Evolutionary conservation across 1,140 invertebrate genomes (phyloP).

Genomic region (Papilio helenus): DNA sequence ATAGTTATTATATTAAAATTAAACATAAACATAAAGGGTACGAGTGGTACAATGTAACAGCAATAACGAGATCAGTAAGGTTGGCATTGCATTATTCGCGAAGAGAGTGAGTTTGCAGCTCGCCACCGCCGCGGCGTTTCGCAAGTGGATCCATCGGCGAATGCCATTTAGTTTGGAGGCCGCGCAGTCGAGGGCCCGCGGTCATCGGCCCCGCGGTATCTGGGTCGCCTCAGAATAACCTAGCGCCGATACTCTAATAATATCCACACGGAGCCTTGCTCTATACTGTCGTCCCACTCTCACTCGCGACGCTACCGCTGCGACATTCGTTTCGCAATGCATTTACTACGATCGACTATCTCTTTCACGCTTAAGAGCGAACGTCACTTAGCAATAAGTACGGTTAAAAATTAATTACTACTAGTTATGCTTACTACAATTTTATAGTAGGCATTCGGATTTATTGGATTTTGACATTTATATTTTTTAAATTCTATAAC

Average conservation of each 20-base stretch:
- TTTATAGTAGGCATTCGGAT: neutral
- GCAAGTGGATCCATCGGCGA: constrained; percentile 80
- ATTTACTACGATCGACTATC: constrained; percentile 65
- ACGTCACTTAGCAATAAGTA: constrained; percentile 53
- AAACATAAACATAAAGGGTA: neutral
- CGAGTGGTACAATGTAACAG: neutral
- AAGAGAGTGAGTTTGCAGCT: constrained; percentile 55
- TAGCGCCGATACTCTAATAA: constrained; percentile 82
- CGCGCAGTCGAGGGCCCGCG: constrained; percentile 77
- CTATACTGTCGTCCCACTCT: constrained; percentile 75
- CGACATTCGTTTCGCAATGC: constrained; percentile 71
- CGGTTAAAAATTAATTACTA: constrained; percentile 59
- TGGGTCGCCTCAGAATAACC: constrained; percentile 82
- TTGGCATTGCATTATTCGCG: constrained; percentile 61
- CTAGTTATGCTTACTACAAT: constrained; percentile 15
- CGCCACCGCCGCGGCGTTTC: constrained; percentile 60
- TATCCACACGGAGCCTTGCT: constrained; percentile 74
- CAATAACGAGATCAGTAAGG: neutral
- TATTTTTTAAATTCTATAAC: neutral
- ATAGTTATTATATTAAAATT: neutral
- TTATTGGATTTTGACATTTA: neutral
- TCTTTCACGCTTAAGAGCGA: constrained; percentile 68
- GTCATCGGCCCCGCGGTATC: constrained; percentile 80
- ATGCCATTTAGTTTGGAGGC: constrained; percentile 82
- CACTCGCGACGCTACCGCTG: constrained; percentile 61